Conservation (phyloP, 2,888 invertebrate genomes). For the Pyrgus malvae region DNA sequence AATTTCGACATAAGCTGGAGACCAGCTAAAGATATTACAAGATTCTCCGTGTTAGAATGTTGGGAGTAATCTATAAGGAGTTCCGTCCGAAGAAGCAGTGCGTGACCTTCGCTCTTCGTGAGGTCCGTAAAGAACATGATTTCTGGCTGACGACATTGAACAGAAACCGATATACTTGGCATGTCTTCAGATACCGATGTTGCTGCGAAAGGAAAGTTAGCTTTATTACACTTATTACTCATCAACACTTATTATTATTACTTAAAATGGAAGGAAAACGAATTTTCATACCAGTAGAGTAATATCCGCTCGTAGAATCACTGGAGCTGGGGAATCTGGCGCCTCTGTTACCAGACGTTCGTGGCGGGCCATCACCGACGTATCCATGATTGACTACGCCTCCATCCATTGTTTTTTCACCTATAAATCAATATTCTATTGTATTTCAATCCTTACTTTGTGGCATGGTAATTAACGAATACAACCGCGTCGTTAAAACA, state of each 20-base stretch:
- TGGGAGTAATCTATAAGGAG: constrained; percentile 86
- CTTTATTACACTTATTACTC: too few relatives aligned
- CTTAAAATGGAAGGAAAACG: background rate
- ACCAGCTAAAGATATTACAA: constrained; percentile 76
- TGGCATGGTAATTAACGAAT: too few relatives aligned
- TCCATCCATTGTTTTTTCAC: constrained; percentile 83
- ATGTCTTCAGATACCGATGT: constrained; percentile 70
- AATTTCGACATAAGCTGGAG: constrained; percentile 80
- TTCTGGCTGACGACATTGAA: constrained; percentile 89
- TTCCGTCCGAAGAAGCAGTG: constrained; percentile 86
- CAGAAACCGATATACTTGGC: constrained; percentile 85
- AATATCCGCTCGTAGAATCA: constrained; percentile 83
- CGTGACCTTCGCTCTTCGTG: constrained; percentile 83
- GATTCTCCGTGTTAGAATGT: constrained; percentile 84
- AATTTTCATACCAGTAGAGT: constrained; percentile 63
- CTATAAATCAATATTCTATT: too few relatives aligned
- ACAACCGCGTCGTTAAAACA: too few relatives aligned
- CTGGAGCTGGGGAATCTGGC: constrained; percentile 72
- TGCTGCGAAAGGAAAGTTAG: constrained; percentile 50
- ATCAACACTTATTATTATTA: background rate
- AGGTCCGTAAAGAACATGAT: constrained; percentile 87
- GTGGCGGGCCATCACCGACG: constrained; percentile 79
- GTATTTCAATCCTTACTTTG: too few relatives aligned
- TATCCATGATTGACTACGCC: constrained; percentile 88
- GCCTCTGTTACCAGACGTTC: constrained; percentile 50